Evolutionary conservation across 1,140 invertebrate species (phyloP), one percentile per base, ranked within the genome.

Genomic region (Mesaphorura yosii): DNA sequence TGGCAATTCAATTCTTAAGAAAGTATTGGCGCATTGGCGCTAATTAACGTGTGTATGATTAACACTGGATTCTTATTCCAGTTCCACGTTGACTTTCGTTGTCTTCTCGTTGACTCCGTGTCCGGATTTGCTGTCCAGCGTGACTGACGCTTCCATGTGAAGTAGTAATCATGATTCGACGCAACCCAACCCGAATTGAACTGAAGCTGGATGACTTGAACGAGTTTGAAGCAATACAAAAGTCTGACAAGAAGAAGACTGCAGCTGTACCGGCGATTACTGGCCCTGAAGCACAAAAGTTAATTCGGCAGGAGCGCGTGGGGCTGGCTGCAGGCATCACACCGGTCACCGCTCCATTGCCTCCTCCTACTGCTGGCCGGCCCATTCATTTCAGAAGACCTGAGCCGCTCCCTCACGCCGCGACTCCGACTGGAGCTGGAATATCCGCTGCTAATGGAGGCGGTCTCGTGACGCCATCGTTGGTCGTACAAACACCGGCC

Each of bases 151-250:
- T n/a, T n/a, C n/a, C n/a, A n/a, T n/a, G n/a, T n/a, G n/a, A 49
- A 15, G 64, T n/a, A n/a, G n/a, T n/a, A n/a, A n/a, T n/a, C n/a
- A 87, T 87, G 84, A 80, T 86, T 66, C 73, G 84, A 55, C 73
- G 84, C 49, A 80, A 79, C 45, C 78, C 83, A 46, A 86, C 83
- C 15, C 76, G 81, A 63, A 81, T 86, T 57, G 81, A 82, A 57
- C 69, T 86, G 57, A 83, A 83, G 66, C 68, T 86, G 17, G 81
- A 85, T 26, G 84, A 86, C 69, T 69, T 86, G 25, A 73, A 77
- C 60, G 84, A 86, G 65, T 86, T 82, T 64, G 80, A 84, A 25
- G 46, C 29, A 15, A 53, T 66, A 22, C 64, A 64, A 41, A 67
- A 66, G 50, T 38, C 55, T 31, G 60, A 59, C 15, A 63, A 66